A percentile compares a stretch with the other conserved stretches of the same genome.
Conservation (phyloP, 2,797 vertebrate genomes). For the Catharus ustulatus region DNA sequence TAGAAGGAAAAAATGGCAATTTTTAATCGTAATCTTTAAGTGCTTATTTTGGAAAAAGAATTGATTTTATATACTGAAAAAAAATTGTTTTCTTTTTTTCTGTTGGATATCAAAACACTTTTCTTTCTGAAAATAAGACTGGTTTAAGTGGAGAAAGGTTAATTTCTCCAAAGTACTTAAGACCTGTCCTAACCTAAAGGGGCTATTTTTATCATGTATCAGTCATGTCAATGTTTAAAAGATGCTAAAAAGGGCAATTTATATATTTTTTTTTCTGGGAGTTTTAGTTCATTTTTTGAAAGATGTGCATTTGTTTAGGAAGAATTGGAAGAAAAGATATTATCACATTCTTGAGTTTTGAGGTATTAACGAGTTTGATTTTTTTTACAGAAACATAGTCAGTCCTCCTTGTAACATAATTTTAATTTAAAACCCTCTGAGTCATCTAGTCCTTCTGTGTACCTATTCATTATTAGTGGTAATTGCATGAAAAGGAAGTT, state of each 20-base stretch:
- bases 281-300: background rate
- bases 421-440: background rate
- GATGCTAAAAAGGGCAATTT: background rate
- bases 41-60: background rate
- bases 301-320: background rate
- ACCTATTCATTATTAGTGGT: background rate
- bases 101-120: background rate
- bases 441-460: background rate
- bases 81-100: background rate
- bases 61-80: background rate
- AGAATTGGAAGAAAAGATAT: background rate
- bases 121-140: background rate
- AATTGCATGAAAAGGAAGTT: background rate
- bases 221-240: background rate
- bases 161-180: background rate
- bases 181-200: background rate
- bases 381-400: background rate
- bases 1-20: background rate
- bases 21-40: background rate
- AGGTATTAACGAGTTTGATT: background rate
- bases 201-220: background rate
- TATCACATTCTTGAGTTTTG: background rate
- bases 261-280: background rate
- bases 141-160: background rate
- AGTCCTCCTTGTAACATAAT: background rate